Base-by-base conservation (phyloP, 2,888 invertebrate species). In the Auanema sp. region DNA sequence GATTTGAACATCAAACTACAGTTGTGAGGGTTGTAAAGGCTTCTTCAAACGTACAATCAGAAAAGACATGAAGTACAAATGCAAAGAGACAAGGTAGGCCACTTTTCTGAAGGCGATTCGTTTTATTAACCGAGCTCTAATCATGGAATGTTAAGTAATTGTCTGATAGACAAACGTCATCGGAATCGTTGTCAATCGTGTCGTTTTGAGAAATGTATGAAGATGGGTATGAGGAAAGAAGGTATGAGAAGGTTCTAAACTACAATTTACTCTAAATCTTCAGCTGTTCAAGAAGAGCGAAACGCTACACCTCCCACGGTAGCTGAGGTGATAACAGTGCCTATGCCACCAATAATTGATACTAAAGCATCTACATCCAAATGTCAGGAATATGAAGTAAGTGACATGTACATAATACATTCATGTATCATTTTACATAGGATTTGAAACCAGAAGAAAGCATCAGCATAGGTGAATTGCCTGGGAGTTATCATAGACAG, bases 11-110 rank as follows among this genome's bases (percentile, higher is more conserved):
- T 8, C 6, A 41, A 40, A 42, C 59, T 69, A 24, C 50, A 72
- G 72, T 51, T 97, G 96, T 86, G 96, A 97, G 87, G 96, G 96
- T 10, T 97, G 96, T 87, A 97, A 97, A 86, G 96, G 96, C 12
- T 97, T 97, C 87, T 97, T 97, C 88, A 97, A 97, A 86, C 89
- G 96, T 71, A 97, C 96, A 2, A 96, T 97, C 1, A 89, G 96
- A 75, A 97, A 97, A 86, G 95, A 97, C 85, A 87, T 97, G 66
- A 91, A 93, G 25, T 97, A 97, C 84, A 94, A 94, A 0, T 97
- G 96, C 84, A 89, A 96, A 67, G 96, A 25, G 40, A 24, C n/a
- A 14, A 55, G n/a, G 55, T n/a, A 16, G 25, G n/a, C 16, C 4
- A 11, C 33, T 33, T 8, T 33, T 33, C 33, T 8, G 33, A 33